A percentile compares a stretch with the other conserved stretches of the same genome.
phyloP scores from a whole-genome alignment of 2,113 vertebrate species.

The Engraulis encrasicolus region DNA sequence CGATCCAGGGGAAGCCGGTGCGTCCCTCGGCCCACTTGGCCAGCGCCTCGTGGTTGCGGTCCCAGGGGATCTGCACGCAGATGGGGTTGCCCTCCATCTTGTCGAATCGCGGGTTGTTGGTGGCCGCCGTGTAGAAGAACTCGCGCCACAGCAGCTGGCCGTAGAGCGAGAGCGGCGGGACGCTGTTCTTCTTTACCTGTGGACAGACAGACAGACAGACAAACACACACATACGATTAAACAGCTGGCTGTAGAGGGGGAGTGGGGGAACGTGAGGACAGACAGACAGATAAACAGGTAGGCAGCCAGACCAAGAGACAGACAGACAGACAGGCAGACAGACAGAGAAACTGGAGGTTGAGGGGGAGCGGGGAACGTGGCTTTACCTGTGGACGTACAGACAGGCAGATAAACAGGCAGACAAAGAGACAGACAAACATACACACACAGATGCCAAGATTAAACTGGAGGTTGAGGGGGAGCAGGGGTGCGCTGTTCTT shows the following conservation, averaged over 20 bases:
- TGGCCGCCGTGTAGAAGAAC: slow-evolving; percentile 95
- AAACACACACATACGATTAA: too few relatives aligned
- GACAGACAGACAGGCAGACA: too few relatives aligned
- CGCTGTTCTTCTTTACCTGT: slow-evolving; percentile 93
- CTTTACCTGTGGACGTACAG: too few relatives aligned
- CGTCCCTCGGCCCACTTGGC: slow-evolving; percentile 96
- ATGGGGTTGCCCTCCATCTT: slow-evolving; percentile 97
- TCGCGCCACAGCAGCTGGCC: slow-evolving; percentile 95
- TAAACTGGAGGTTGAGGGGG: slow-evolving; percentile 92
- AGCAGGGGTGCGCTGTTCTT: slow-evolving; percentile 86
- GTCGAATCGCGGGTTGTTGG: slow-evolving; percentile 94
- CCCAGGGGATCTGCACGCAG: slow-evolving; percentile 97
- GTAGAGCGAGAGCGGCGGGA: slow-evolving; percentile 89
- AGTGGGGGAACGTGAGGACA: too few relatives aligned
- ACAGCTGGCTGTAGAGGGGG: too few relatives aligned
- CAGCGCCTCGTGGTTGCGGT: slow-evolving; percentile 90
- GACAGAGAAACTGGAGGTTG: too few relatives aligned
- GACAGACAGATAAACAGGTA: too few relatives aligned
- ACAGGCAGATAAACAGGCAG: too few relatives aligned
- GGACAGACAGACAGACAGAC: background rate
- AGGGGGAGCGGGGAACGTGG: too few relatives aligned
- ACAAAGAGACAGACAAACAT: too few relatives aligned
- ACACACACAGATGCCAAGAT: too few relatives aligned
- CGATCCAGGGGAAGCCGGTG: slow-evolving; percentile 91
- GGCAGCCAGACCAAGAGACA: too few relatives aligned